Evolutionary conservation across 2,797 vertebrate genomes (phyloP), one percentile per base, ranked within the genome.

Genomic region (Helarctos malayanus): DNA sequence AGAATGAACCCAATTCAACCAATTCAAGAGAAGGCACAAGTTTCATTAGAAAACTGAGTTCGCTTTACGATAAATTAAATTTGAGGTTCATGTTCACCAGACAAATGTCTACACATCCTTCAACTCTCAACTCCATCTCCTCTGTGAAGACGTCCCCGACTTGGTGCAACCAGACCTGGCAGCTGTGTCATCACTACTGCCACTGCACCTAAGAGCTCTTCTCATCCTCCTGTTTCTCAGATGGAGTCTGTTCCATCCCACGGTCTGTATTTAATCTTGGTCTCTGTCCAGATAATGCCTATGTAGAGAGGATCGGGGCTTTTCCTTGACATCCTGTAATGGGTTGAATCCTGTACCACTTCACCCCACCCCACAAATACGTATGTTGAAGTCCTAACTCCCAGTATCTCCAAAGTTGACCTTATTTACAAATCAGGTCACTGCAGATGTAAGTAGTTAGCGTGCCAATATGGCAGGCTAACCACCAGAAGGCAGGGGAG

Each of bases 91-190:
- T 25, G n/a, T 25, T 93, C 79, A 63, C 2, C 29, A 45, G 27
- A 79, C 1, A 54, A 76, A 56, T 21, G 59, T n/a, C n/a, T 9
- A 57, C 23, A 59, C 27, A 12, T 9, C 41, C n/a, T 88, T 59
- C n/a, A 9, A 0, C 38, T 84, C 57, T 80, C 61, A 47, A 29
- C 12, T 61, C 49, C 45, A 7, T 15, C 21, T 80, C 52, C 35
- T 59, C 52, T 16, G 19, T 23, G 23, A 83, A 79, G 56, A 11
- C 56, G 3, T 21, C 32, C 75, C 47, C 5, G 19, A 21, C 56
- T 32, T 29, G 23, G 11, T 2, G 47, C 38, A 41, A 1, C 18
- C 23, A 41, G 52, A 29, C 16, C 3, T 0, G 1, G 32, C 0
- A 5, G 7, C 35, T 25, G 45, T 5, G 27, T 18, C 25, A 3